phyloP scores from a whole-genome alignment of 2,113 vertebrate species.

The Colinus virginianus region DNA sequence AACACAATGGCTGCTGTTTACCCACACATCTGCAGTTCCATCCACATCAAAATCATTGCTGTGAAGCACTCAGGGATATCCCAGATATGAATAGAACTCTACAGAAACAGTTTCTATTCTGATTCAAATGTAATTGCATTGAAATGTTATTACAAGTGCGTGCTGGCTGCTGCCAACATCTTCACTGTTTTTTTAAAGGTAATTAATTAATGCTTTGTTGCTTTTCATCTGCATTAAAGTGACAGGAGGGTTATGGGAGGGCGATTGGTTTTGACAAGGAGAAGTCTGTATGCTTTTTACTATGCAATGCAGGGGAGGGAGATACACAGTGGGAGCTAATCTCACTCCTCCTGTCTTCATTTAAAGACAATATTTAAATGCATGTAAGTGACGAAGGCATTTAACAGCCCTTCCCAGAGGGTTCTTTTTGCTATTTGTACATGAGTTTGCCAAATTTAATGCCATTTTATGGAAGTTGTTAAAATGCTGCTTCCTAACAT shows the following conservation, averaged over 20 bases:
- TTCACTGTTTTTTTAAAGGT: slow-evolving; percentile 35
- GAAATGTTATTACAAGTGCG: slow-evolving; percentile 15
- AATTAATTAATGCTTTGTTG: slow-evolving; percentile 74
- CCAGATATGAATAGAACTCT: neutral
- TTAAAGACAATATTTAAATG: slow-evolving; percentile 64
- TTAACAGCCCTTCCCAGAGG: slow-evolving; percentile 63
- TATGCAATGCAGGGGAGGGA: slow-evolving; percentile 23
- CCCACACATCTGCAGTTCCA: neutral
- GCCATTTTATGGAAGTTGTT: slow-evolving; percentile 43
- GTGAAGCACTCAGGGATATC: neutral
- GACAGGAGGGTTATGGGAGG: slow-evolving; percentile 67
- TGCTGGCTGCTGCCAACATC: slow-evolving; percentile 51
- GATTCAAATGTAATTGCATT: neutral
- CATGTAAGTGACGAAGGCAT: slow-evolving; percentile 57
- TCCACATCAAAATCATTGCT: neutral
- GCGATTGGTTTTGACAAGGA: slow-evolving; percentile 69
- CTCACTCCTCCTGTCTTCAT: slow-evolving; percentile 52
- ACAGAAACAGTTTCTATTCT: neutral
- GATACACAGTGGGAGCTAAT: slow-evolving; percentile 56
- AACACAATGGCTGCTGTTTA: neutral
- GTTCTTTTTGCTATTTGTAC: slow-evolving; percentile 29
- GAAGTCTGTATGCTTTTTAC: slow-evolving; percentile 42
- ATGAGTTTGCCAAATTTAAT: slow-evolving; percentile 51
- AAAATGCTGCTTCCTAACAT: slow-evolving; percentile 37
- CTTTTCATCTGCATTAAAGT: slow-evolving; percentile 61